phyloP scores from a whole-genome alignment of 2,797 vertebrate species.

The Alosa sapidissima region DNA sequence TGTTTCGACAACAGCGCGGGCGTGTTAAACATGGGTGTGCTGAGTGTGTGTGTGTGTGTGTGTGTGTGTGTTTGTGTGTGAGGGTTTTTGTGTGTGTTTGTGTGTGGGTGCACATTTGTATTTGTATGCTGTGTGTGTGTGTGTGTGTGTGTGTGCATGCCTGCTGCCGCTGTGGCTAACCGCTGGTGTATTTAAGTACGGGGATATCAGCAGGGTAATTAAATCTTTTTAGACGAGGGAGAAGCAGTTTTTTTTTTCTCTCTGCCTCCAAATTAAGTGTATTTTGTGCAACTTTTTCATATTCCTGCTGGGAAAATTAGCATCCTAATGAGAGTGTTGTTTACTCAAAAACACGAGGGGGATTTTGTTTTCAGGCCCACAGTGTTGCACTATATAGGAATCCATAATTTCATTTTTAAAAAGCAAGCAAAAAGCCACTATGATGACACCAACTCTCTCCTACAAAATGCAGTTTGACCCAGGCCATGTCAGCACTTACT shows the following conservation, averaged over 20 bases:
- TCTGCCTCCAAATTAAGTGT: slow-evolving; percentile 45
- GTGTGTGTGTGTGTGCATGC: slow-evolving; percentile 40
- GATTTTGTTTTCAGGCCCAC: slow-evolving; percentile 32
- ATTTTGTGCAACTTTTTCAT: slow-evolving; percentile 54
- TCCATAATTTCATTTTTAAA: slow-evolving; percentile 60
- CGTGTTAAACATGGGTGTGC: slow-evolving; percentile 71
- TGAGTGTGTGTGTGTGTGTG: slow-evolving; percentile 16
- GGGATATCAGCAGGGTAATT: slow-evolving; percentile 48
- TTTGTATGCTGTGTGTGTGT: neutral
- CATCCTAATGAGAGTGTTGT: slow-evolving; percentile 64
- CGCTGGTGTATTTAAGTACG: slow-evolving; percentile 40
- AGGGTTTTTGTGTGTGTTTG: neutral
- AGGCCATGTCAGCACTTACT: neutral
- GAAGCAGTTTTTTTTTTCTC: slow-evolving; percentile 26
- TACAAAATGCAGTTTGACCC: neutral
- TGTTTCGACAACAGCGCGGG: slow-evolving; percentile 73
- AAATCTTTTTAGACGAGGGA: slow-evolving; percentile 48
- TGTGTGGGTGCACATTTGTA: neutral
- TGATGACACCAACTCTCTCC: neutral
- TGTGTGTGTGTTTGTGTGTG: slow-evolving; percentile 28
- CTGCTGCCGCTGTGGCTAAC: slow-evolving; percentile 37
- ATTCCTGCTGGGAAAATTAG: slow-evolving; percentile 60
- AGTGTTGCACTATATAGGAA: slow-evolving; percentile 57
- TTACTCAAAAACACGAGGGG: slow-evolving; percentile 61
- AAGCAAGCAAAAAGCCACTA: slow-evolving; percentile 32